Conservation (phyloP, 2,113 vertebrate species). For the Ptilonorhynchus violaceus region DNA sequence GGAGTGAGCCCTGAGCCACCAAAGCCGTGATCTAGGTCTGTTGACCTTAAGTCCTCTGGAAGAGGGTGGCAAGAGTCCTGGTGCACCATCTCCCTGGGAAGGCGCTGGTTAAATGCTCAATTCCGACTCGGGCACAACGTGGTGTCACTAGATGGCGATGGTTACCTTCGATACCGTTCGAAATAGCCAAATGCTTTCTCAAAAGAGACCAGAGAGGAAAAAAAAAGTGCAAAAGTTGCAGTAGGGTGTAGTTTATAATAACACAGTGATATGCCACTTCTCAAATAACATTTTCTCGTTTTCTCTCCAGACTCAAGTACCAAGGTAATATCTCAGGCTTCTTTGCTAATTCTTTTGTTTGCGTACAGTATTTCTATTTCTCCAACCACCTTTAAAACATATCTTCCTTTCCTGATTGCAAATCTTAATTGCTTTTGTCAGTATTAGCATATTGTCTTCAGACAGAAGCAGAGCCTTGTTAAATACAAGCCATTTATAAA, state of each 20-base stretch:
- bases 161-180: background rate
- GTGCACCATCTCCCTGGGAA: background rate
- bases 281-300: background rate
- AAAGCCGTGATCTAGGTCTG: background rate
- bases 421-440: background rate
- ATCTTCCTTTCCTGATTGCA: background rate
- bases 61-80: background rate
- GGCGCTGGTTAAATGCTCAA: fast-evolving
- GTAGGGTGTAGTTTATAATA: background rate
- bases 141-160: constrained; percentile 39
- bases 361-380: background rate
- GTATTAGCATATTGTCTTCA: background rate
- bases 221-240: background rate
- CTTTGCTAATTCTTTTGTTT: background rate
- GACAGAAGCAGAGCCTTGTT: background rate
- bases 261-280: background rate
- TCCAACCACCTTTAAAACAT: background rate
- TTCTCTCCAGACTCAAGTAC: background rate
- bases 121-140: background rate
- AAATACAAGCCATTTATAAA: background rate
- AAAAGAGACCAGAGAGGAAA: background rate
- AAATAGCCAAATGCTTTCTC: background rate
- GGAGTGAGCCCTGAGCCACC: background rate
- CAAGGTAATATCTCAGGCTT: background rate
- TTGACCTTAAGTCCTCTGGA: background rate